Percentiles rank a stretch among this genome's conserved stretches.
Evolutionary conservation across 2,888 invertebrate genomes (phyloP).

Genomic region (Polydrusus cervinus): DNA sequence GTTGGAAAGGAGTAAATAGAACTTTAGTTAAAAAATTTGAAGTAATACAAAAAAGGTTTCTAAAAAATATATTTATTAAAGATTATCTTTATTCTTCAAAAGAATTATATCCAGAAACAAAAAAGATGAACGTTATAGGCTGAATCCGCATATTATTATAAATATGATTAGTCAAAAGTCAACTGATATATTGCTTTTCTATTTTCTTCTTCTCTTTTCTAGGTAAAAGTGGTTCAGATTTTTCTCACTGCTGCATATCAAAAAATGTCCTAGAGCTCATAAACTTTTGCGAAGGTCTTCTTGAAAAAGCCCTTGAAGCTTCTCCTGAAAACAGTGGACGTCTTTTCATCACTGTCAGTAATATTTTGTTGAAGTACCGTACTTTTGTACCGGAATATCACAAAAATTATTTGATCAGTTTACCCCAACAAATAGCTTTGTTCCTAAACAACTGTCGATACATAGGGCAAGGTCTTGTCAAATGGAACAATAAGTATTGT

Average conservation of each 20-base stretch:
- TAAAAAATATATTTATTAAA: too few relatives aligned
- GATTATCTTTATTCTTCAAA: too few relatives aligned
- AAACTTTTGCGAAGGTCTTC: slow-evolving; percentile 77
- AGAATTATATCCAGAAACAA: too few relatives aligned
- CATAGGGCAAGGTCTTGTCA: slow-evolving; percentile 82
- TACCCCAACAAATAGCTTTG: slow-evolving; percentile 91
- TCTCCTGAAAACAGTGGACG: slow-evolving; percentile 78
- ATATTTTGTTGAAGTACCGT: slow-evolving; percentile 85
- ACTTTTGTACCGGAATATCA: slow-evolving; percentile 87
- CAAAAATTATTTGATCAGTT: slow-evolving; percentile 84
- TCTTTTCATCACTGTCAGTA: slow-evolving; percentile 80
- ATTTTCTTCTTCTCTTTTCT: too few relatives aligned
- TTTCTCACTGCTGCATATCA: slow-evolving; percentile 76
- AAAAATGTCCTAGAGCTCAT: slow-evolving; percentile 79
- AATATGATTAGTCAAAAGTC: too few relatives aligned
- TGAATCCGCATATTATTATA: too few relatives aligned
- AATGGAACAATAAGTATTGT: slow-evolving; percentile 80
- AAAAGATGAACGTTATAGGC: too few relatives aligned
- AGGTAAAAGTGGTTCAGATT: slow-evolving; percentile 63
- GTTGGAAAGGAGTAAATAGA: too few relatives aligned
- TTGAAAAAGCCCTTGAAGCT: slow-evolving; percentile 79
- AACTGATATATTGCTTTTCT: too few relatives aligned
- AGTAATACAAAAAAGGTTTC: too few relatives aligned
- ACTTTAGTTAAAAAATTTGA: too few relatives aligned
- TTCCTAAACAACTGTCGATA: slow-evolving; percentile 96